Conservation (phyloP, 2,113 vertebrate genomes). For the Origma solitaria region DNA sequence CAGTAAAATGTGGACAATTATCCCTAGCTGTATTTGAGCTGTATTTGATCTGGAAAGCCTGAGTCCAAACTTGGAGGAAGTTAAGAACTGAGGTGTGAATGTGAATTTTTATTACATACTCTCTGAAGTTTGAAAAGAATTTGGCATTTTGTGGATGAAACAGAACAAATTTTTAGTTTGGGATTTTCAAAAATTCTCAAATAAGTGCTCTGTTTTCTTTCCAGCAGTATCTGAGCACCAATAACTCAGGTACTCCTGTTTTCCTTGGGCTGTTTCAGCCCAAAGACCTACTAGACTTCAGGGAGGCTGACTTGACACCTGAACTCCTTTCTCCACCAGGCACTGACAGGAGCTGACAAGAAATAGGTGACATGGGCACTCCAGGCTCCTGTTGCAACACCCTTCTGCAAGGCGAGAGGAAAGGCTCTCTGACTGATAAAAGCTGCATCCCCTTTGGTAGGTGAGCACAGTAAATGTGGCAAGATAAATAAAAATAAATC, state of each 20-base stretch:
- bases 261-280: background rate
- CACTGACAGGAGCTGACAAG: background rate
- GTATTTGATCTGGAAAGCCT: background rate
- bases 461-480: background rate
- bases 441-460: background rate
- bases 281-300: background rate
- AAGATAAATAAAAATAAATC: slow-evolving; percentile 12
- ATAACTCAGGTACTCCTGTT: background rate
- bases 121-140: background rate
- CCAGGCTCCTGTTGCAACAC: background rate
- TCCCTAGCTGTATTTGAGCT: background rate
- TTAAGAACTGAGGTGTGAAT: background rate
- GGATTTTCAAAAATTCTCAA: background rate
- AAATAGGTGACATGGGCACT: too few species aligned
- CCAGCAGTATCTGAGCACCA: background rate
- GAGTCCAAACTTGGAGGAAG: background rate
- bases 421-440: background rate
- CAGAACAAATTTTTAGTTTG: background rate
- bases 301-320: background rate
- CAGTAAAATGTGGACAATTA: background rate
- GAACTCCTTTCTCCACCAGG: background rate
- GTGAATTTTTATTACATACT: background rate
- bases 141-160: background rate
- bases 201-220: background rate
- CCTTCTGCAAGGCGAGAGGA: background rate